Evolutionary conservation across 2,888 invertebrate species (phyloP).

Genomic region (Drosophila siamana): DNA sequence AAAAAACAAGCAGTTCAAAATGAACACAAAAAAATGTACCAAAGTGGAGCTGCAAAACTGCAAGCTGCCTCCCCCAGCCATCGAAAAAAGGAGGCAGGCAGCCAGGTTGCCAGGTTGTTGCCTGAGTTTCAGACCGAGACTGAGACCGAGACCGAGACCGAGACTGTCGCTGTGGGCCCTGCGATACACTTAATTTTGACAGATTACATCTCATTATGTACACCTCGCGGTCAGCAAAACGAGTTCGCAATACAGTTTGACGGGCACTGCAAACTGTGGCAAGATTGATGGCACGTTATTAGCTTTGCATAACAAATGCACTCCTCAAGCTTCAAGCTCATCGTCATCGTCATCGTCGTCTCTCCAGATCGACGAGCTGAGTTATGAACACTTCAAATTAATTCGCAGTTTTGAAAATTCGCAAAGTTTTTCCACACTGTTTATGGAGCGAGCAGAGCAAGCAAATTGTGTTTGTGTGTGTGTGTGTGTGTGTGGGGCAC

Average conservation of each 20-base stretch:
- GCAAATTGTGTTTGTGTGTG: too few relatives aligned
- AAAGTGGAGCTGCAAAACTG: conserved; percentile 44
- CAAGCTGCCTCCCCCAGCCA: conserved; percentile 11
- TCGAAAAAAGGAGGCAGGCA: conserved; percentile 30
- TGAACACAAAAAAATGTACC: conserved; percentile 5
- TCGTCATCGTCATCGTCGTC: conserved; percentile 34
- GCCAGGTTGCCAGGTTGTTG: neutral
- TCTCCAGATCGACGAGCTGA: conserved; percentile 30
- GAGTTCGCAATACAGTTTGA: conserved; percentile 59
- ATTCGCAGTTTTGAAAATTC: conserved; percentile 50
- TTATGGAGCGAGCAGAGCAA: conserved; percentile 51
- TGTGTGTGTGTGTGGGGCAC: too few relatives aligned
- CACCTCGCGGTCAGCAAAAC: conserved; percentile 78
- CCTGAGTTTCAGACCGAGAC: too few relatives aligned
- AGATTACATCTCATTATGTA: conserved; percentile 84
- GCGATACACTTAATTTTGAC: conserved; percentile 83
- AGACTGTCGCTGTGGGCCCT: conserved; percentile 55
- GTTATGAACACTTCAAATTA: conserved; percentile 76
- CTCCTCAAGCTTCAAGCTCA: conserved; percentile 7
- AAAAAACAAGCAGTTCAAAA: conserved; percentile 31
- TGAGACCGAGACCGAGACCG: too few relatives aligned
- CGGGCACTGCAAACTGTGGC: conserved; percentile 49
- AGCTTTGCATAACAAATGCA: conserved; percentile 67
- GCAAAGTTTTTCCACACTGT: conserved; percentile 60
- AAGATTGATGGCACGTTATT: conserved; percentile 74